These are phyloP conservation scores for Neodon shergylaensis DNA, from an alignment of 2,113 vertebrate genomes.

Conservation along the genomic window DNA sequence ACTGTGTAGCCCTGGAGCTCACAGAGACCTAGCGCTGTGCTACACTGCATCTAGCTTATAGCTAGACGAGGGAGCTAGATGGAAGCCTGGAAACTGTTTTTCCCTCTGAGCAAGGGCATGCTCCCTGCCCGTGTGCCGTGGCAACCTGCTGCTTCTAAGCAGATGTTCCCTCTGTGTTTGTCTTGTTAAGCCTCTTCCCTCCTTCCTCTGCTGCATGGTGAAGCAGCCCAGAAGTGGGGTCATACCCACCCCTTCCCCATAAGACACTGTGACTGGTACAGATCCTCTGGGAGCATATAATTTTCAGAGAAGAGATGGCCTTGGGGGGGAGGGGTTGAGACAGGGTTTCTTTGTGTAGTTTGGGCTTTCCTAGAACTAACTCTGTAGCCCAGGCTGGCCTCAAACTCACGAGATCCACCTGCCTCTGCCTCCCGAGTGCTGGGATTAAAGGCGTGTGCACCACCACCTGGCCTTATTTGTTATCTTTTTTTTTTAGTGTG, in stretches of 20 bases:
- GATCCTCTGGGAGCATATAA: neutral
- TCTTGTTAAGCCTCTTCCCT: neutral
- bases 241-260: conserved; percentile 8
- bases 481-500: neutral
- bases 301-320: conserved; percentile 1
- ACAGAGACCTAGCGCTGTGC: neutral
- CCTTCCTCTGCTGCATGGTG: too few relatives aligned
- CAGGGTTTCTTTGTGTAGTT: too few relatives aligned
- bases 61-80: neutral
- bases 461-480: neutral
- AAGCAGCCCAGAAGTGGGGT: neutral
- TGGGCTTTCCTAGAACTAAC: too few relatives aligned
- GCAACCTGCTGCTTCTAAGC: neutral
- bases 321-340: too few relatives aligned
- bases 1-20: neutral
- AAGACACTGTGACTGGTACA: neutral
- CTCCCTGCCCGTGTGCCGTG: neutral
- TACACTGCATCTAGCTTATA: neutral
- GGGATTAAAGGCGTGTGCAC: too few relatives aligned
- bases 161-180: neutral
- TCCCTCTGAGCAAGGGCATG: neutral
- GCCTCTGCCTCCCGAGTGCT: too few relatives aligned
- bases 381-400: too few relatives aligned
- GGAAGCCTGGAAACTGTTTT: neutral
- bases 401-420: too few relatives aligned